phyloP scores from a whole-genome alignment of 2,113 vertebrate species.

The Upupa epops region DNA sequence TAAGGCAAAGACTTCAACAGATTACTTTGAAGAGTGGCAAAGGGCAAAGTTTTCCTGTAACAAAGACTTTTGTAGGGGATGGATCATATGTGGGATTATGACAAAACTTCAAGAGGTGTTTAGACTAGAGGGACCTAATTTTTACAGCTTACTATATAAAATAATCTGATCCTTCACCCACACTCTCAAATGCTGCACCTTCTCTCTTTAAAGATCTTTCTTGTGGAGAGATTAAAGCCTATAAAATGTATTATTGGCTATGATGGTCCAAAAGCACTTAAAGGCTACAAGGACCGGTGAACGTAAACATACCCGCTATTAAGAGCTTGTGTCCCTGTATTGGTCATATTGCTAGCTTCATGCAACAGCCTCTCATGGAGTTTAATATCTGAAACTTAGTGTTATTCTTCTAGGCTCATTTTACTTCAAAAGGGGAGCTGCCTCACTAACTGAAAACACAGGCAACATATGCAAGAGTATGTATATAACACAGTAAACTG shows the following conservation, averaged over 20 bases:
- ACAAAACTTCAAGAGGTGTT: not conserved
- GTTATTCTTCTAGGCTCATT: not conserved
- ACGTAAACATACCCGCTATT: not conserved
- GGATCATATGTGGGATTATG: not conserved
- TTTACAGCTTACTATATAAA: not conserved
- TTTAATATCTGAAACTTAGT: not conserved
- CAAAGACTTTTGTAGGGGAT: not conserved
- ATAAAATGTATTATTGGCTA: not conserved
- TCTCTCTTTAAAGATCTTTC: not conserved
- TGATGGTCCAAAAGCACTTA: not conserved
- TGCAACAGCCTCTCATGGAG: not conserved
- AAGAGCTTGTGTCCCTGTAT: not conserved
- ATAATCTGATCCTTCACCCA: not conserved
- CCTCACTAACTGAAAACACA: not conserved
- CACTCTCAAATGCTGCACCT: not conserved
- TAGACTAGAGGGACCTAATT: not conserved
- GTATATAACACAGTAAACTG: not conserved
- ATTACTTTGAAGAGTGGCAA: constrained; percentile 6
- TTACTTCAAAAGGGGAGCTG: not conserved
- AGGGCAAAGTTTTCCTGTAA: not conserved
- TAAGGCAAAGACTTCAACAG: constrained; percentile 25
- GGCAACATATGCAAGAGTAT: not conserved
- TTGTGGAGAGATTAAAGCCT: not conserved
- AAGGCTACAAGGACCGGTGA: not conserved
- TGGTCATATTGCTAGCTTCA: not conserved